Conservation (phyloP, 2,888 invertebrate genomes). For the Ganaspis brasiliensis region DNA sequence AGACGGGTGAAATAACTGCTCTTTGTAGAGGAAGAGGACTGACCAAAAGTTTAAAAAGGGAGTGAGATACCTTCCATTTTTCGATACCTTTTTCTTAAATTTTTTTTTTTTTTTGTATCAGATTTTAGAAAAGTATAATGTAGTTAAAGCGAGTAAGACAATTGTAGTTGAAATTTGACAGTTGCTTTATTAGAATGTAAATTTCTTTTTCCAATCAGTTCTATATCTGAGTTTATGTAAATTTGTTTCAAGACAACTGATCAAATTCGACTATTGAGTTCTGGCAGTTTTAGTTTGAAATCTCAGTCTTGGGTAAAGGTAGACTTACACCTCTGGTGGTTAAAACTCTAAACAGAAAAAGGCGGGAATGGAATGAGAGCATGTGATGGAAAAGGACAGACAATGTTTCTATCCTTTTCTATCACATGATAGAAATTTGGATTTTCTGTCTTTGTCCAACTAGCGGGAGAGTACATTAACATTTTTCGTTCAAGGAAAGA, state of each 20-base stretch:
- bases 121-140: neutral
- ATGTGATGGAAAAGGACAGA: too few species aligned
- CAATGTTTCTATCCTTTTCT: too few species aligned
- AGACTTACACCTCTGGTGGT: too few species aligned
- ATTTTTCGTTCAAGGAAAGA: too few species aligned
- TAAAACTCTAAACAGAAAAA: too few species aligned
- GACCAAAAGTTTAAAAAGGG: neutral
- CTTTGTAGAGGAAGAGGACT: too few species aligned
- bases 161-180: conserved; percentile 9
- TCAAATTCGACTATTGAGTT: neutral
- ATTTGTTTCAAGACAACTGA: neutral
- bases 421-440: too few species aligned
- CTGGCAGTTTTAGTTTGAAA: too few species aligned
- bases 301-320: neutral
- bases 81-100: conserved; percentile 4
- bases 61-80: conserved; percentile 38
- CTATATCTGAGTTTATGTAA: neutral
- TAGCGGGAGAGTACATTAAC: too few species aligned
- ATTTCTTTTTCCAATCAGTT: neutral
- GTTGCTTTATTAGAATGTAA: neutral
- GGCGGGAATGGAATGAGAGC: too few species aligned
- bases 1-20: too few species aligned
- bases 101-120: conserved; percentile 26
- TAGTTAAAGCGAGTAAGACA: conserved; percentile 2
- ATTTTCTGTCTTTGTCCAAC: too few species aligned